These are phyloP conservation scores for Pseudanteris insignis DNA, from an alignment of 2,888 invertebrate species.

Conservation along the genomic window DNA sequence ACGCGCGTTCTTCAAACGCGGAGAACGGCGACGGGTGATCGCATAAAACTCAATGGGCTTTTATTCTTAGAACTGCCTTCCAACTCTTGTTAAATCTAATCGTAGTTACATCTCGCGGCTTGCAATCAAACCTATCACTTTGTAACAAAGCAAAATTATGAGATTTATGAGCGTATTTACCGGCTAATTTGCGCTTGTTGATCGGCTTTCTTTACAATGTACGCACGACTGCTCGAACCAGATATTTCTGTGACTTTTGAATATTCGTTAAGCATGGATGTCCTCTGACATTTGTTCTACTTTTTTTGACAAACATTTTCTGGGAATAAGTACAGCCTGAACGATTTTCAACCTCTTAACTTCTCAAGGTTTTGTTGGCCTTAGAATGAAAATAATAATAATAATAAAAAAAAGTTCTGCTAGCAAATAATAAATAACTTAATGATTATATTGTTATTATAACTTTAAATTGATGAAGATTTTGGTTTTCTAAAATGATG, in stretches of 20 bases:
- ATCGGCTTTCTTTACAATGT: constrained; percentile 28
- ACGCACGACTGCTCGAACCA: too few species aligned
- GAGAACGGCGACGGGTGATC: constrained; percentile 13
- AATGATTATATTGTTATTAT: too few species aligned
- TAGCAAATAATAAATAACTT: too few species aligned
- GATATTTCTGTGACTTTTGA: too few species aligned
- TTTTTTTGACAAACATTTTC: background rate
- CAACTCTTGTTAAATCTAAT: constrained; percentile 37
- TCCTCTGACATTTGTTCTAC: too few species aligned
- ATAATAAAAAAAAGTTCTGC: too few species aligned
- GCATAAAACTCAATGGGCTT: constrained; percentile 20
- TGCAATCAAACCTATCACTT: constrained; percentile 38
- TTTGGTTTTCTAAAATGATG: too few species aligned
- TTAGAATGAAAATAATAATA: too few species aligned
- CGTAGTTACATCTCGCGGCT: constrained; percentile 13
- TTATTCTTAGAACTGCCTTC: constrained; percentile 33
- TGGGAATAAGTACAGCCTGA: background rate
- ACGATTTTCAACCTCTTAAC: background rate
- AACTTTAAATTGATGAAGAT: too few species aligned
- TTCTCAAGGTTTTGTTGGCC: too few species aligned
- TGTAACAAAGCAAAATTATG: constrained; percentile 28
- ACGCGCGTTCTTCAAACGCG: constrained; percentile 24
- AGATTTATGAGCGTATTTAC: constrained; percentile 30
- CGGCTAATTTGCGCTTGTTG: constrained; percentile 19
- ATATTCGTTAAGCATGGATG: too few species aligned